Evolutionary conservation across 2,797 vertebrate genomes (phyloP), one percentile per base, ranked within the genome.

Genomic region (Acanthurus tractus): DNA sequence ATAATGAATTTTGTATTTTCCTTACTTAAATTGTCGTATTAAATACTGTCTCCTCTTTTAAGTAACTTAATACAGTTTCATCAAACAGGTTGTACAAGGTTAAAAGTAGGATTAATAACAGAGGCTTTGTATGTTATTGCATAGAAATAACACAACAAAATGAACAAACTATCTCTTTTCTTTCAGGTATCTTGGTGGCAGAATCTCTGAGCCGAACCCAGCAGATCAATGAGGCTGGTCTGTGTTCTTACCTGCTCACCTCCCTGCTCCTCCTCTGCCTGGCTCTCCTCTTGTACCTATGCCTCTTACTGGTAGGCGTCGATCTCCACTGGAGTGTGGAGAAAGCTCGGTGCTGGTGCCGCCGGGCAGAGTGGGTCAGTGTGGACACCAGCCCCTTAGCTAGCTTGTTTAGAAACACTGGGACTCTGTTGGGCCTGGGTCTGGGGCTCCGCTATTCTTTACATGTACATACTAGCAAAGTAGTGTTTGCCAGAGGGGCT

Each of bases 281-380:
- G 3, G 94, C 95, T 13, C 84, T 97, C 74, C 96, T 95, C 7
- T 93, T 96, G 82, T 96, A 96, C 68, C 77, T 95, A 52, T 86
- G 96, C 80, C 93, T 97, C 20, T 89, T 88, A 72, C 72, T 18
- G 0, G 64, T 95, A 0, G 95, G 95, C 0, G 92, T 96, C 8
- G 95, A 97, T 84, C 94, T 96, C 64, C 93, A 96, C 36, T 97
- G 96, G 96, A 96, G 96, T 0, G 85, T 97, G 78, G 95, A 95
- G 80, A 96, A 93, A 81, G 96, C 96, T 2, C 92, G 64, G 86
- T 92, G 79, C 63, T 96, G 96, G 95, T 97, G 96, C 0, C 67
- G 82, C 44, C 80, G 0, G 23, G 92, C 95, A 0, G 96, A 96
- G 69, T 97, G 96, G 96, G 95, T 97, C 49, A 96, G 95, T 81